Percentiles rank a stretch among this genome's conserved stretches.
Conservation (phyloP, 2,888 invertebrate genomes). For the Dasypolia templi region DNA sequence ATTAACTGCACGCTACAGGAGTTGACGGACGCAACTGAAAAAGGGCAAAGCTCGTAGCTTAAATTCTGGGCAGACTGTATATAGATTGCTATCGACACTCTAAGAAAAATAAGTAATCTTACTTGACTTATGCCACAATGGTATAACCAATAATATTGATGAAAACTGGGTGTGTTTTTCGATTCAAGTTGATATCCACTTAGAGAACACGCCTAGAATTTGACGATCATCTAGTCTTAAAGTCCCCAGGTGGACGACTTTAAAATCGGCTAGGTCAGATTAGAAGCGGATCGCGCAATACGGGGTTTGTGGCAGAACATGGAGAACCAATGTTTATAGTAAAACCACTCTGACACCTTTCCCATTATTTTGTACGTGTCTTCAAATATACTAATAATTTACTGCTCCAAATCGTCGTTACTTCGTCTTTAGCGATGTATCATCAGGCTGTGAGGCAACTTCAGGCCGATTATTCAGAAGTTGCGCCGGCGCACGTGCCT, state of each 20-base stretch:
- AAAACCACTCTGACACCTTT: neutral
- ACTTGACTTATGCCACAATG: neutral
- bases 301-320: neutral
- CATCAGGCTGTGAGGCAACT: conserved; percentile 57
- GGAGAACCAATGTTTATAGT: neutral
- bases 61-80: too few species aligned
- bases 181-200: neutral
- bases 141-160: neutral
- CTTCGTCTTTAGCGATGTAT: conserved; percentile 58
- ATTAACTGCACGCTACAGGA: too few species aligned
- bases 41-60: too few species aligned
- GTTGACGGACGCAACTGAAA: too few species aligned
- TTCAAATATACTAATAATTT: conserved; percentile 9
- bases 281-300: neutral
- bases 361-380: neutral
- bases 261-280: neutral
- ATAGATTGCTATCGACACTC: too few species aligned
- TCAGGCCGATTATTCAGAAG: conserved; percentile 56
- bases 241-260: neutral
- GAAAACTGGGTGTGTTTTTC: neutral
- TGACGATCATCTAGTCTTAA: neutral
- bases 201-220: neutral
- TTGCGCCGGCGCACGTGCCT: conserved; percentile 71
- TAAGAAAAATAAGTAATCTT: too few species aligned
- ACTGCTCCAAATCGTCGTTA: conserved; percentile 24